Evolutionary conservation across 2,113 vertebrate genomes (phyloP).

Genomic region (Propithecus coquereli): DNA sequence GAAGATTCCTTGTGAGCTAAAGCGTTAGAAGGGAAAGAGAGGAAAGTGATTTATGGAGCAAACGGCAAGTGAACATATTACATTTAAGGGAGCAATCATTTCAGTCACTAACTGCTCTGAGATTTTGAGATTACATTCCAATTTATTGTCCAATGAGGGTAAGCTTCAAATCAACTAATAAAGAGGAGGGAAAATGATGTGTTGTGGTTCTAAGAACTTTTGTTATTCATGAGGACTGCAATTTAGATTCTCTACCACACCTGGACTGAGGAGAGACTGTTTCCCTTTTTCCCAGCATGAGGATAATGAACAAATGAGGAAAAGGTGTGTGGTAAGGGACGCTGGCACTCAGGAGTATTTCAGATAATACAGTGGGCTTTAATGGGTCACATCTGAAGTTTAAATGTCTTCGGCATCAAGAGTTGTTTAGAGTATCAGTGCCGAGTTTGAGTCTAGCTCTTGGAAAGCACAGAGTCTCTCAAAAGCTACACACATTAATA

Average conservation of each 20-base stretch:
- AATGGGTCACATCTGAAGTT: neutral
- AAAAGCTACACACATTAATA: slow-evolving; percentile 23
- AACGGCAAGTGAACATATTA: neutral
- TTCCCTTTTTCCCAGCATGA: neutral
- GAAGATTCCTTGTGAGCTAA: neutral
- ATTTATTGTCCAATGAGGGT: neutral
- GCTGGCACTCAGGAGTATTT: neutral
- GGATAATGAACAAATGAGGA: neutral
- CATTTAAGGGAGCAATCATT: neutral
- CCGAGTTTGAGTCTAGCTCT: neutral
- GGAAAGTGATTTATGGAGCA: neutral
- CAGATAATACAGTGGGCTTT: neutral
- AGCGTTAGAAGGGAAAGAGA: neutral
- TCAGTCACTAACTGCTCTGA: neutral
- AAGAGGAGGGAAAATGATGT: neutral
- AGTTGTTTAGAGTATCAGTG: neutral
- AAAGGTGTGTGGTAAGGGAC: slow-evolving; percentile 29
- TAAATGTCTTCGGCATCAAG: neutral
- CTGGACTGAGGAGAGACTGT: neutral
- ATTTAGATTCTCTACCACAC: neutral
- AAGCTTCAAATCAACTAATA: neutral
- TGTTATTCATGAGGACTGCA: neutral
- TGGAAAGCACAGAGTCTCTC: neutral
- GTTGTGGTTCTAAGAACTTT: neutral
- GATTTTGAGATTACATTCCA: neutral